Base-by-base conservation (phyloP, 2,797 vertebrate species). In the Percopsis omiscomaycus region DNA sequence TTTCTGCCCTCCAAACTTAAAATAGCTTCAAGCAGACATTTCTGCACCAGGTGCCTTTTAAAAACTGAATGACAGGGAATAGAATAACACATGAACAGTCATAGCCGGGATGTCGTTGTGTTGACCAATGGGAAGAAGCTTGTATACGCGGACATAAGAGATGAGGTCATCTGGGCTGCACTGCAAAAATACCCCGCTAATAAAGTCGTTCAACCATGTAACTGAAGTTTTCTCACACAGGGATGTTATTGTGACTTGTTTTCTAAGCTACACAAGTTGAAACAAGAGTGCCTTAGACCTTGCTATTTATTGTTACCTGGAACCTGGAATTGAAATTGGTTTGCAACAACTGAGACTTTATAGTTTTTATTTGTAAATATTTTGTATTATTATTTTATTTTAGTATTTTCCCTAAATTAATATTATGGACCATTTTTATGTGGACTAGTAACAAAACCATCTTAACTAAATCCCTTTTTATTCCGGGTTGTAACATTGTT, bases 31-130 rank as follows among this genome's bases (percentile, higher is more conserved):
- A 70, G 60, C 73, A 46, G 73, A 62, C 71, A 30, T 1, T 61
- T 2, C 42, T 28, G 69, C 62, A 74, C 84, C 84, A 89, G 87
- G 86, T 88, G 87, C 74, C 78, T 56, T 76, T 79, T 63, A 82
- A 15, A 22, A 79, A 80, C 55, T 49, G 61, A 64, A 68, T 60
- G 65, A 84, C 77, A 83, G 66, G 82, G 63, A 73, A 82, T 84
- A 75, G 48, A 84, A 83, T 63, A 86, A 83, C 84, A 85, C 54
- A 64, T 66, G 79, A 81, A 71, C 71, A 74, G 78, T 82, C 79
- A 71, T 66, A 69, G 73, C 64, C 65, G 11, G 61, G 28, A 63
- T 81, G 84, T 89, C 86, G 87, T 81, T 64, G 5, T 64, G 44
- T 11, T 59, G 59, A 88, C 82, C 79, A 79, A 60, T 69, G 73